These are phyloP conservation scores for Nematostella vectensis DNA, from an alignment of 92 coral and sea anemone species.

Conservation along the genomic window DNA sequence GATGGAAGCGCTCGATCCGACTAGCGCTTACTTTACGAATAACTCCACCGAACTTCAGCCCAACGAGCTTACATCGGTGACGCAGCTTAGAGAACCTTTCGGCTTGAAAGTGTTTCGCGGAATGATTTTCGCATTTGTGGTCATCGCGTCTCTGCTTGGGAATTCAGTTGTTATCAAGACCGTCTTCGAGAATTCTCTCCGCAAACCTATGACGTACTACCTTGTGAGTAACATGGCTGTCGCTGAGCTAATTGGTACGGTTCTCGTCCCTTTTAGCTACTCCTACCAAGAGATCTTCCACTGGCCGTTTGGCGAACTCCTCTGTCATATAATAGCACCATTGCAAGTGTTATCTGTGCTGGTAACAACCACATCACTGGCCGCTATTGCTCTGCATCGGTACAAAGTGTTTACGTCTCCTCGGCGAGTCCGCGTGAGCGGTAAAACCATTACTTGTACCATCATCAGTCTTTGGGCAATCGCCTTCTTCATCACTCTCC, in stretches of 20 bases:
- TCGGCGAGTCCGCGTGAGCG: not conserved
- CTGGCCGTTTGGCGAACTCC: constrained; percentile 4
- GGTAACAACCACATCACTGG: constrained; percentile 33
- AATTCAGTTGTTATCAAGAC: constrained; percentile 46
- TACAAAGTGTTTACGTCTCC: constrained; percentile 14
- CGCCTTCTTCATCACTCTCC: constrained; percentile 24
- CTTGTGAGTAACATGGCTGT: constrained; percentile 48
- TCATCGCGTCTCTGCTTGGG: constrained; percentile 37
- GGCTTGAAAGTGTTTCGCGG: constrained; percentile 26
- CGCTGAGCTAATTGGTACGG: constrained; percentile 31
- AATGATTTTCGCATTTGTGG: constrained; percentile 17
- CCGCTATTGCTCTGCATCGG: constrained; percentile 45
- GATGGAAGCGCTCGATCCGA: no score
- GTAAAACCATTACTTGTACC: constrained; percentile 4
- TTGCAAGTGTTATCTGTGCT: constrained; percentile 20
- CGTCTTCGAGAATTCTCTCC: constrained; percentile 16
- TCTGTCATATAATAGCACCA: constrained; percentile 27
- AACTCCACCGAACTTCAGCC: not conserved
- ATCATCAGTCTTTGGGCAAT: constrained; percentile 25
- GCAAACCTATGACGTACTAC: constrained; percentile 37
- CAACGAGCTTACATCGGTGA: not conserved
- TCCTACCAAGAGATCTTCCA: constrained; percentile 12
- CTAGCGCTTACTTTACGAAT: no score
- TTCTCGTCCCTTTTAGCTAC: constrained; percentile 20
- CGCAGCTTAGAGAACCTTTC: constrained; percentile 13